Conservation (phyloP, 1,140 invertebrate species). For the Pemphigus obesinymphae region DNA sequence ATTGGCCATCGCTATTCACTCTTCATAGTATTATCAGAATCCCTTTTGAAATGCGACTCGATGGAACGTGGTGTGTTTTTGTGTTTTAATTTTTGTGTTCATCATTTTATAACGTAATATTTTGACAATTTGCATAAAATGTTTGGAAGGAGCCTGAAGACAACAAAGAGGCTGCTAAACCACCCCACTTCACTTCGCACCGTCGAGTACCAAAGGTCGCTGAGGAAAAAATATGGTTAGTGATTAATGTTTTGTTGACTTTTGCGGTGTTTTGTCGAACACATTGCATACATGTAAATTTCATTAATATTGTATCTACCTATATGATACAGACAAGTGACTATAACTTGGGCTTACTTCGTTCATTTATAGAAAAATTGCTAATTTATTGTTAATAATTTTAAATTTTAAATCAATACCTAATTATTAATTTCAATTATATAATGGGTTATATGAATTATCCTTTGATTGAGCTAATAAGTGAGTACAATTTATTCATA, state of each 20-base stretch:
- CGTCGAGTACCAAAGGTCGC: constrained; percentile 24
- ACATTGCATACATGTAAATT: neutral
- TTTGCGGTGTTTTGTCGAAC: neutral
- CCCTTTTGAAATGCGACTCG: neutral
- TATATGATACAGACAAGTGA: neutral
- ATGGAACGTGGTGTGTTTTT: neutral
- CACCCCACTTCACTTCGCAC: neutral
- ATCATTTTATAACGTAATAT: neutral
- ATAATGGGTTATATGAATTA: neutral
- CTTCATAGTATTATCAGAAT: too few relatives aligned
- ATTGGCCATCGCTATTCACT: too few relatives aligned
- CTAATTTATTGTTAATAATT: too few relatives aligned
- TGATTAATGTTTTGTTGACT: neutral
- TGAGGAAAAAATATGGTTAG: constrained; percentile 35
- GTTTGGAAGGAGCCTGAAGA: constrained; percentile 18
- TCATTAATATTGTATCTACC: neutral
- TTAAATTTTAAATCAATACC: too few relatives aligned
- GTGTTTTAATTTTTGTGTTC: neutral
- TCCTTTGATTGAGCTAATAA: neutral
- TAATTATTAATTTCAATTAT: too few relatives aligned
- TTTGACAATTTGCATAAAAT: neutral
- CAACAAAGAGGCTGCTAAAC: constrained; percentile 8
- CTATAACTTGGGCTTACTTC: neutral
- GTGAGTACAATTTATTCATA: neutral
- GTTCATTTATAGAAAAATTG: too few relatives aligned